Evolutionary conservation across 2,888 invertebrate species (phyloP).

Genomic region (Bimastos eiseni): DNA sequence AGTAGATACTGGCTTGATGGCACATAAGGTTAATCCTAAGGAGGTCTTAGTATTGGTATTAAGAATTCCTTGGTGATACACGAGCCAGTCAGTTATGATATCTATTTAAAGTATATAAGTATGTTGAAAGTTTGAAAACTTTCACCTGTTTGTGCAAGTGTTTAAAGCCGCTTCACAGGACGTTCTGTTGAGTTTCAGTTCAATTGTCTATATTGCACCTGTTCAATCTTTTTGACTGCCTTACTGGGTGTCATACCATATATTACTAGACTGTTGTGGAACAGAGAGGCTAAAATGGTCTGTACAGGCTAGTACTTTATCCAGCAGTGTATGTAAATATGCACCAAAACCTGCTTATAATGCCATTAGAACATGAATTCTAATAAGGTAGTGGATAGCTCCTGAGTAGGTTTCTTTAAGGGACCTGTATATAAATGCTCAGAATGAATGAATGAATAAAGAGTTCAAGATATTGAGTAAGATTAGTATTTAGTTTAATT

Average conservation of each 20-base stretch:
- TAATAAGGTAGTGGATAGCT: background rate
- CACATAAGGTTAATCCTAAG: too few species aligned
- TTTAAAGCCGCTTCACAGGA: background rate
- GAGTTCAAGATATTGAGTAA: background rate
- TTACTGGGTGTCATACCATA: background rate
- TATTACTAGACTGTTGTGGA: background rate
- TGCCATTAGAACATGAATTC: background rate
- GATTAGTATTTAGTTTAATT: background rate
- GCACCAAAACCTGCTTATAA: background rate
- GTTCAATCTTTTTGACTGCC: background rate
- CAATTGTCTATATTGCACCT: background rate
- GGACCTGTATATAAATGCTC: too few species aligned
- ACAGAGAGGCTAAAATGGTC: background rate
- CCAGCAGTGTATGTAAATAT: background rate
- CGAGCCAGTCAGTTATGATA: background rate
- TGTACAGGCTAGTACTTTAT: background rate
- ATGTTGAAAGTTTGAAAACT: background rate
- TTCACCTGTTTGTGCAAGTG: background rate
- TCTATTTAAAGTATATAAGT: background rate
- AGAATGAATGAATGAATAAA: too few species aligned
- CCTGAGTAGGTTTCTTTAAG: too few species aligned
- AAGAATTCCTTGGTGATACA: background rate
- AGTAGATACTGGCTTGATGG: background rate
- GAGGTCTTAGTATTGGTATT: too few species aligned
- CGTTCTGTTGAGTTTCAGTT: background rate